These are phyloP conservation scores for Tolypeutes matacus DNA, from an alignment of 2,797 vertebrate genomes.

Conservation along the genomic window DNA sequence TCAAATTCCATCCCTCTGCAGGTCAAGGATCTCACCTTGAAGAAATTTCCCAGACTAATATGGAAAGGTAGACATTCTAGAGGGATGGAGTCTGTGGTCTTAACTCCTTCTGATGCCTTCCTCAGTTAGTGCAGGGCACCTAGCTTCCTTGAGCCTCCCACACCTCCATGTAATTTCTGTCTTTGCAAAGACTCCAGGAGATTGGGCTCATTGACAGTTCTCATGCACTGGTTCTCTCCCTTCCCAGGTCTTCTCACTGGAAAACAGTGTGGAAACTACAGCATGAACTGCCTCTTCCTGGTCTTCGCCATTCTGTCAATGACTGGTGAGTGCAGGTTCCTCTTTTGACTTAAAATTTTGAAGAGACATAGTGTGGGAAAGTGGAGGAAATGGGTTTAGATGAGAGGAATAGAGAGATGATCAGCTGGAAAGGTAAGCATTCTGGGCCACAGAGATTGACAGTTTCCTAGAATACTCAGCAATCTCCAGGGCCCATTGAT, in stretches of 20 bases:
- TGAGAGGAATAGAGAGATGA: neutral
- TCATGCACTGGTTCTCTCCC: neutral
- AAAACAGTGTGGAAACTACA: neutral
- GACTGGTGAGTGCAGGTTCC: constrained; percentile 18
- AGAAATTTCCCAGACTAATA: neutral
- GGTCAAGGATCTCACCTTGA: neutral
- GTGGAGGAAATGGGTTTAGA: neutral
- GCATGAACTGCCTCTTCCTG: constrained; percentile 8
- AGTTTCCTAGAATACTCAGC: neutral
- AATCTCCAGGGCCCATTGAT: neutral
- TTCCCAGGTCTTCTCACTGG: neutral
- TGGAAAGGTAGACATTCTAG: neutral
- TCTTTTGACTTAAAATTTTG: constrained; percentile 8
- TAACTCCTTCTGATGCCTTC: neutral
- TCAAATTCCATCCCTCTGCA: neutral
- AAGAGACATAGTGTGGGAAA: neutral
- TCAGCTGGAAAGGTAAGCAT: neutral
- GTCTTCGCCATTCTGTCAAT: constrained; percentile 1
- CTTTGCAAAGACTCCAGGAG: neutral
- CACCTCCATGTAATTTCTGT: neutral
- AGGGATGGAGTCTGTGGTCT: neutral
- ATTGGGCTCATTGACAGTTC: neutral
- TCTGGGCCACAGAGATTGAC: neutral
- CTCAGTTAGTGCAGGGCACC: neutral
- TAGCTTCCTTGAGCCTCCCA: neutral